Evolutionary conservation across 2,113 vertebrate genomes (phyloP).

Genomic region (Ciconia boyciana): DNA sequence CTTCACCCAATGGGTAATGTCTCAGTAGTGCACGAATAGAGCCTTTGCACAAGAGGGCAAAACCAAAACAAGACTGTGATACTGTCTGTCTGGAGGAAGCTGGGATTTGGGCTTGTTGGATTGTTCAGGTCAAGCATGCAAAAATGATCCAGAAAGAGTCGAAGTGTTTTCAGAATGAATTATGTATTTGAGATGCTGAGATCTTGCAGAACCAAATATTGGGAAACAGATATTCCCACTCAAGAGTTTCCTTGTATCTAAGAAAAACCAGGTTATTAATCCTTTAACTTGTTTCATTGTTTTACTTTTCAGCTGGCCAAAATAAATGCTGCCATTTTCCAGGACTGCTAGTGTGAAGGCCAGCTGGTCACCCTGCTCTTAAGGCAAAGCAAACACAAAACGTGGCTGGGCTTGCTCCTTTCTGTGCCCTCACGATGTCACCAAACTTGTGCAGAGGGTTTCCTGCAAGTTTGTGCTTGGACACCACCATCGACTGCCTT

Average conservation of each 20-base stretch:
- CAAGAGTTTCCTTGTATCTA: neutral
- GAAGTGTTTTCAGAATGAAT: neutral
- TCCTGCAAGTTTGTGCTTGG: neutral
- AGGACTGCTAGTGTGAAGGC: neutral
- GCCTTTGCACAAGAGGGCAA: neutral
- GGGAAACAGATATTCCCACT: neutral
- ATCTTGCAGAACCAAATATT: neutral
- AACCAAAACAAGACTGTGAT: neutral
- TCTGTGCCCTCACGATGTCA: accelerated
- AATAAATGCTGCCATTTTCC: neutral
- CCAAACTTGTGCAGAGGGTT: neutral
- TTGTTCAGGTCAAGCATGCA: neutral
- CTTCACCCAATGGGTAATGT: neutral
- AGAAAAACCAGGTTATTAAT: neutral
- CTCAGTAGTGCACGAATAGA: too few species aligned
- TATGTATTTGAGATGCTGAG: neutral
- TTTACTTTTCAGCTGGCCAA: neutral
- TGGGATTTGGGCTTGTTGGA: neutral
- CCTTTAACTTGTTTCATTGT: neutral
- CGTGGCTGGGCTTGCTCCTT: neutral
- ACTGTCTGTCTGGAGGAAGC: neutral
- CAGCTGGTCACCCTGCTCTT: neutral
- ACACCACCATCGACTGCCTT: neutral
- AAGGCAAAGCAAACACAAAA: neutral
- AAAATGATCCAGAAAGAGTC: neutral